phyloP scores from a whole-genome alignment of 2,888 invertebrate species.

The Habrosyne pyritoides region DNA sequence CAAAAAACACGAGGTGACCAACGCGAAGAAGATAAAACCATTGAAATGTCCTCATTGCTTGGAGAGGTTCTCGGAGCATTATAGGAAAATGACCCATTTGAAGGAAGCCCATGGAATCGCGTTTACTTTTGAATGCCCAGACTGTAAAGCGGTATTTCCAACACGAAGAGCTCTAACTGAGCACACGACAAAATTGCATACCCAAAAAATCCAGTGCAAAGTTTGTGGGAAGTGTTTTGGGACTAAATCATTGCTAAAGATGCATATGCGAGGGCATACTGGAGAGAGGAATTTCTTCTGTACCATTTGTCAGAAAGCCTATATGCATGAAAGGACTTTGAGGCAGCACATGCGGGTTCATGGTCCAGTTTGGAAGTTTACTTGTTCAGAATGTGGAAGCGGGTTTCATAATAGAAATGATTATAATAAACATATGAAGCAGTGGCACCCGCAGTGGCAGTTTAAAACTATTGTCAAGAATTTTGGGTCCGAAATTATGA shows the following conservation, averaged over 20 bases:
- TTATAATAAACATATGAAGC: slow-evolving; percentile 69
- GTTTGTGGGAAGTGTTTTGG: slow-evolving; percentile 74
- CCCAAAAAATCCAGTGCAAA: slow-evolving; percentile 70
- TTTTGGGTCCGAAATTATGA: slow-evolving; percentile 44
- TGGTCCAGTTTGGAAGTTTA: slow-evolving; percentile 62
- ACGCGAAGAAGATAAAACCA: slow-evolving; percentile 66
- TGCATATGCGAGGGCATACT: slow-evolving; percentile 69
- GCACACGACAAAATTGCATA: slow-evolving; percentile 71
- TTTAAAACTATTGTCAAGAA: slow-evolving; percentile 62
- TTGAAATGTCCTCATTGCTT: slow-evolving; percentile 75
- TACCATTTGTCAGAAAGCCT: slow-evolving; percentile 67
- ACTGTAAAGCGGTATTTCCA: slow-evolving; percentile 62
- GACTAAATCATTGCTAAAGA: slow-evolving; percentile 64
- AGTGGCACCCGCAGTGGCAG: slow-evolving; percentile 74
- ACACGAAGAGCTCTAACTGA: slow-evolving; percentile 70
- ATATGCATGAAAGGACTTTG: slow-evolving; percentile 72
- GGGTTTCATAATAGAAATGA: slow-evolving; percentile 69
- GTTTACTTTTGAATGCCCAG: slow-evolving; percentile 68
- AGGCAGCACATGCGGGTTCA: slow-evolving; percentile 74
- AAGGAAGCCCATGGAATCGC: slow-evolving; percentile 69
- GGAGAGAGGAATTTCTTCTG: slow-evolving; percentile 74
- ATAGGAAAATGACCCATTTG: slow-evolving; percentile 73
- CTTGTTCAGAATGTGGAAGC: slow-evolving; percentile 66
- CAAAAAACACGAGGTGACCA: slow-evolving; percentile 68
- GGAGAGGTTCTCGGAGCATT: slow-evolving; percentile 74